Percentiles rank a stretch among this genome's conserved stretches.
phyloP scores from a whole-genome alignment of 1,140 invertebrate species.

The Pentalonia nigronervosa region DNA sequence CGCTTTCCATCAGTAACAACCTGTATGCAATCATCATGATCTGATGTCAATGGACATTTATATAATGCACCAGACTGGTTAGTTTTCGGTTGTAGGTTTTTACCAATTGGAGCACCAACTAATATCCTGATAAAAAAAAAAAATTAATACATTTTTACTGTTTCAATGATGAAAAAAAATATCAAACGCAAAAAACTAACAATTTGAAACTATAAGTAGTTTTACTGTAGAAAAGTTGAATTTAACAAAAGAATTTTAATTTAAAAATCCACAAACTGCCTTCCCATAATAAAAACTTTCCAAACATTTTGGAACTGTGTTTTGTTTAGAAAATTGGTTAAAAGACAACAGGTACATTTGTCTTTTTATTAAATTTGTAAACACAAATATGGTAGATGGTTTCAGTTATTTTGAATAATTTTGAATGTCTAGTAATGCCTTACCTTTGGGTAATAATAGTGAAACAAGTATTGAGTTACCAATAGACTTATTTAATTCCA shows the following conservation, averaged over 20 bases:
- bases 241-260: neutral
- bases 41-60: slow-evolving; percentile 79
- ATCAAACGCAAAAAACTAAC: neutral
- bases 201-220: neutral
- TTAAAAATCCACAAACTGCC: neutral
- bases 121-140: slow-evolving; percentile 75
- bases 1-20: slow-evolving; percentile 84
- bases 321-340: neutral
- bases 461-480: too few relatives aligned
- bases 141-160: neutral
- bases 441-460: too few relatives aligned
- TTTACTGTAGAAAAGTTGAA: neutral
- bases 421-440: too few relatives aligned
- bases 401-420: too few relatives aligned
- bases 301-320: neutral
- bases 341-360: neutral
- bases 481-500: too few relatives aligned
- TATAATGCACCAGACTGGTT: slow-evolving; percentile 87
- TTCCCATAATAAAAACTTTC: neutral
- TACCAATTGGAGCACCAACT: slow-evolving; percentile 87
- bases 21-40: slow-evolving; percentile 77
- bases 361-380: neutral
- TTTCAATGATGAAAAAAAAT: neutral
- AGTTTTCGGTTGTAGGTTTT: slow-evolving; percentile 84
- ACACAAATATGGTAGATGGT: neutral